A percentile compares a stretch with the other conserved stretches of the same genome.
Evolutionary conservation across 2,113 vertebrate species (phyloP).

Genomic region (Sakesphorus luctuosus): DNA sequence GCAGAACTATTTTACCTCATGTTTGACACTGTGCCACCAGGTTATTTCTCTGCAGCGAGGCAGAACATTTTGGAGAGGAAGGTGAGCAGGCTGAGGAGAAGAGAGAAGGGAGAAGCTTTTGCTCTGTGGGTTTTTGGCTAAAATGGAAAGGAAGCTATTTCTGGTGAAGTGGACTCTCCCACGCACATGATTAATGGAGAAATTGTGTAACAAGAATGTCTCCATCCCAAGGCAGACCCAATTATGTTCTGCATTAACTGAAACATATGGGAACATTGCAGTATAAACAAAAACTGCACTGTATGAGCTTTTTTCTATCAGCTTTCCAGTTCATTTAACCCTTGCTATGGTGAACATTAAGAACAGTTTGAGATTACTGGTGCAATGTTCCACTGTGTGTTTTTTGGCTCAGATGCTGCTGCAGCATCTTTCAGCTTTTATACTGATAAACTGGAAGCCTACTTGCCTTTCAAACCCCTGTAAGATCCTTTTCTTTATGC

Average conservation of each 20-base stretch:
- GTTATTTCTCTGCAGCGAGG: slow-evolving; percentile 18
- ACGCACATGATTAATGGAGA: slow-evolving; percentile 31
- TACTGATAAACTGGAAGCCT: neutral
- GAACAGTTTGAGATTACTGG: neutral
- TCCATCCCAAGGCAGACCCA: slow-evolving; percentile 50
- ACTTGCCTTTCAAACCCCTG: neutral
- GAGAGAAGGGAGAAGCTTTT: neutral
- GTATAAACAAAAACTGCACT: slow-evolving; percentile 63
- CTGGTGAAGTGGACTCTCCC: slow-evolving; percentile 13
- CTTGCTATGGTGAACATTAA: slow-evolving; percentile 30
- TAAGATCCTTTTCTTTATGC: neutral
- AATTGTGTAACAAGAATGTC: slow-evolving; percentile 41
- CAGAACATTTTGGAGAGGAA: neutral
- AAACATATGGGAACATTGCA: slow-evolving; percentile 67
- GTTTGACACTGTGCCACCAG: slow-evolving; percentile 12
- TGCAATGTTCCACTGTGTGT: neutral
- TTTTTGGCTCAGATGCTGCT: neutral
- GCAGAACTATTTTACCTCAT: slow-evolving; percentile 28
- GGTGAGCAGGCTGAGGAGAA: neutral
- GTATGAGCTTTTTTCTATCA: slow-evolving; percentile 30
- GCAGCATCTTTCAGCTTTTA: neutral
- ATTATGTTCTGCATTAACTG: slow-evolving; percentile 53
- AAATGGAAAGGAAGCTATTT: slow-evolving; percentile 33
- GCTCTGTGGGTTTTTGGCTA: neutral
- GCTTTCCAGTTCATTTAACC: slow-evolving; percentile 64